These are phyloP conservation scores for Drosophila novamexicana DNA, from an alignment of 1,140 invertebrate genomes.

Conservation along the genomic window DNA sequence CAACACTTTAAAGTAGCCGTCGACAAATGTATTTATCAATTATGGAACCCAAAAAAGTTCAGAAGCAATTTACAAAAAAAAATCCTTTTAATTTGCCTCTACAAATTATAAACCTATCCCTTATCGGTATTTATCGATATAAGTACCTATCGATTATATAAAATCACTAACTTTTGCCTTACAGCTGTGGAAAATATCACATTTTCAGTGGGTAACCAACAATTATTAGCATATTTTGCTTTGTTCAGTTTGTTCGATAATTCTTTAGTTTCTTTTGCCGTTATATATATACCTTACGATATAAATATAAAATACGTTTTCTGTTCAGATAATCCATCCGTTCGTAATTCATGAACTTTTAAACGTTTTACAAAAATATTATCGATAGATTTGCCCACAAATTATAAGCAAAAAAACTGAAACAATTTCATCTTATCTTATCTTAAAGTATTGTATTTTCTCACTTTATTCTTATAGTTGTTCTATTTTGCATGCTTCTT, in stretches of 20 bases:
- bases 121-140: slow-evolving; percentile 1
- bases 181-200: slow-evolving; percentile 64
- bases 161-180: slow-evolving; percentile 30
- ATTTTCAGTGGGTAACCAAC: slow-evolving; percentile 35
- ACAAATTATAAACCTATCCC: too few species aligned
- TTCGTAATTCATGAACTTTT: slow-evolving; percentile 7
- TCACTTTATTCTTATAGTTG: slow-evolving; percentile 20
- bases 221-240: slow-evolving; percentile 12
- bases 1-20: background rate
- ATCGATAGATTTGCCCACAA: slow-evolving; percentile 9
- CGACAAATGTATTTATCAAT: background rate
- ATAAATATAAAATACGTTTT: slow-evolving; percentile 1
- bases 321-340: background rate
- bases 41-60: too few species aligned
- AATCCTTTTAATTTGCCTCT: too few species aligned
- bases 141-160: slow-evolving; percentile 5
- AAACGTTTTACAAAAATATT: slow-evolving; percentile 10
- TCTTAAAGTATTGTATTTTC: slow-evolving; percentile 33
- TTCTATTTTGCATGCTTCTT: slow-evolving; percentile 23
- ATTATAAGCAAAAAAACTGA: slow-evolving; percentile 1
- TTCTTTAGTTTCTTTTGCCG: slow-evolving; percentile 2
- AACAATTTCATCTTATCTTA: slow-evolving; percentile 3
- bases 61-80: too few species aligned
- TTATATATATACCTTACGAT: slow-evolving; percentile 7
- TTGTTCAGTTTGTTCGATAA: background rate